These are phyloP conservation scores for Caenorhabditis sp. DNA, from an alignment of 2,888 invertebrate genomes.

Conservation along the genomic window DNA sequence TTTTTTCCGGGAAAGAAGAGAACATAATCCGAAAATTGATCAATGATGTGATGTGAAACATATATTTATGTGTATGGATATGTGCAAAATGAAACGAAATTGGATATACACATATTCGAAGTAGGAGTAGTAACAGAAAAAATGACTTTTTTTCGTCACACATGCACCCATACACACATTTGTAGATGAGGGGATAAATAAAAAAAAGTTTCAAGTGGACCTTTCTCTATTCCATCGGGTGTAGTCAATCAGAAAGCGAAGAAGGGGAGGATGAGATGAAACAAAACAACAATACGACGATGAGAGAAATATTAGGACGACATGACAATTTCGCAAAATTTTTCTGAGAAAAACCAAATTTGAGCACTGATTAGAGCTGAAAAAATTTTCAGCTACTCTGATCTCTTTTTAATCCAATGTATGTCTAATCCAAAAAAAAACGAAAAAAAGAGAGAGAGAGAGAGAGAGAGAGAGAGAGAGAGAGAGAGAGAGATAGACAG, in stretches of 20 bases:
- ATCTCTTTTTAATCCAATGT: no score
- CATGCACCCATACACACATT: background rate
- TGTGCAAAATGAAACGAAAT: background rate
- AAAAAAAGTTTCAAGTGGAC: slow-evolving; percentile 3
- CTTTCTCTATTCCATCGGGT: slow-evolving; percentile 6
- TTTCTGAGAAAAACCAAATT: background rate
- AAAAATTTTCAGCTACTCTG: no score
- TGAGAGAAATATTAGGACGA: background rate
- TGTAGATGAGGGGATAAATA: background rate
- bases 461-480: no score
- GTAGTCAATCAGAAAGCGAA: slow-evolving; percentile 3
- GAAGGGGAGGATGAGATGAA: background rate
- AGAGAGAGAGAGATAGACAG: no score
- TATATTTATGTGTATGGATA: background rate
- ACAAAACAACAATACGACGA: background rate
- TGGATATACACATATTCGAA: background rate
- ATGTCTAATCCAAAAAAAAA: no score
- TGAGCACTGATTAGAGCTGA: no score
- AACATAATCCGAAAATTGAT: background rate
- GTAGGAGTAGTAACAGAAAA: background rate
- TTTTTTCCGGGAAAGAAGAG: background rate
- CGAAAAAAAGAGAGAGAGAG: no score
- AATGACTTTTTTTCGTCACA: background rate
- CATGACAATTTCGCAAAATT: background rate
- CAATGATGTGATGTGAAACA: background rate